Base-by-base conservation (phyloP, 2,888 invertebrate species). In the Strigamia crassipes region DNA sequence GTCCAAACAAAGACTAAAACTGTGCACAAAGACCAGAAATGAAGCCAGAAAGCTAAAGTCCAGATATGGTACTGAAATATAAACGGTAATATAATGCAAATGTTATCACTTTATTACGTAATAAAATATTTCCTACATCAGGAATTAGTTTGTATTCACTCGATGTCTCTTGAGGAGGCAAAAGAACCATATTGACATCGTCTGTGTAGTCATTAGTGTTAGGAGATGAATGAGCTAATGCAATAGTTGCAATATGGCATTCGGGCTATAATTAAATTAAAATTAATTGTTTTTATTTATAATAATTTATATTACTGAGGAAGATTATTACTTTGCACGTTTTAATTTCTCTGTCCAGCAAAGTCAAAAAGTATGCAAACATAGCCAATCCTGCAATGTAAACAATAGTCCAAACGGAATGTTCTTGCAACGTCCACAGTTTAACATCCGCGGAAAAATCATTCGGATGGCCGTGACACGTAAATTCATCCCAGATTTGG, bases 401-500 rank as follows among this genome's bases (percentile, higher is more conserved):
- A 77, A 83, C 81, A 81, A 83, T 79, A 34, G 82, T 82, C 83
- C 83, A 83, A 51, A 83, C 81, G n/a, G 78, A 80, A 41, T 81
- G 80, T 41, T 83, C 83, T n/a, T 82, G 56, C 4, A 82, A 42
- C 21, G 81, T 77, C 83, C 83, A 83, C 18, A 18, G 34, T 46
- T 56, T 38, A 10, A 41, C 61, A n/a, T 61, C 82, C 13, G 38
- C 12, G 18, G 51, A 31, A 5, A 27, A 66, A 41, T 81, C 66
- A 21, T 34, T 82, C n/a, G 66, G 38, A 66, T 83, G 66, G 23
- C 83, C 83, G 38, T 83, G 83, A 27, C 83, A 83, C 21, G 83
- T 83, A 73, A 83, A 83, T 51, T 83, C 83, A 34, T 83, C 83
- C 83, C 83, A 83, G 27, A 83, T 83, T 81, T 83, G 83, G 77